Evolutionary conservation across 2,113 vertebrate genomes (phyloP), one percentile per base, ranked within the genome.

Genomic region (Pomatostomus ruficeps): DNA sequence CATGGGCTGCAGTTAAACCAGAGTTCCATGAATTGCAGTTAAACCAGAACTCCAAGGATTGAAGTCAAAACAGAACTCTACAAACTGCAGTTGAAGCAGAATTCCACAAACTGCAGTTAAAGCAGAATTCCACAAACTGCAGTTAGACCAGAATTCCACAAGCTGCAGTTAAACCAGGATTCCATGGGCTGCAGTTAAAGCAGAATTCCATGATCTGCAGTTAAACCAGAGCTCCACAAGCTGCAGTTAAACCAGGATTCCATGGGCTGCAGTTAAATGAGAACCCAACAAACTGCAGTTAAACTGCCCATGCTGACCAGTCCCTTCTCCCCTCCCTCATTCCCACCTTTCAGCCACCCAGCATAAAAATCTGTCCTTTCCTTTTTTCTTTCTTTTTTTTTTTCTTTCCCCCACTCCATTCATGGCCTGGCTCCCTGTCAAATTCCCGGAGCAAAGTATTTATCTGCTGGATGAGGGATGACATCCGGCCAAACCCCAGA

Each of bases 401-500:
- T 0, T 1, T 17, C 38, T 45, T n/a, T 31, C 23, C 38, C 46
- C 23, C 28, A 26, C 68, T 75, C 84, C 0, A 0, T n/a, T 75
- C 35, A 17, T 31, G 91, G 82, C 49, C 81, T 95, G 96, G 96
- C 92, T 96, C 49, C 88, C 73, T 92, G 86, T 97, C 96, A 87
- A 49, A 62, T 46, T 91, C 89, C 77, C 3, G 1, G 78, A 95
- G 95, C 89, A 85, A 78, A 85, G 72, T 66, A 91, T 95, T 95
- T 95, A 85, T 93, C 62, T 95, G 88, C 43, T 85, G 94, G 81
- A 77, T 95, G 95, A 95, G 67, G 57, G 88, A 95, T 95, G 96
- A 95, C 77, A 91, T 93, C 85, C 76, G 31, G 81, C 96, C 90
- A 74, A 73, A 63, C 38, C 95, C 72, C 95, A 95, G 70, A 72